Conservation (phyloP, 2,113 vertebrate species). For the Callaeas wilsoni region DNA sequence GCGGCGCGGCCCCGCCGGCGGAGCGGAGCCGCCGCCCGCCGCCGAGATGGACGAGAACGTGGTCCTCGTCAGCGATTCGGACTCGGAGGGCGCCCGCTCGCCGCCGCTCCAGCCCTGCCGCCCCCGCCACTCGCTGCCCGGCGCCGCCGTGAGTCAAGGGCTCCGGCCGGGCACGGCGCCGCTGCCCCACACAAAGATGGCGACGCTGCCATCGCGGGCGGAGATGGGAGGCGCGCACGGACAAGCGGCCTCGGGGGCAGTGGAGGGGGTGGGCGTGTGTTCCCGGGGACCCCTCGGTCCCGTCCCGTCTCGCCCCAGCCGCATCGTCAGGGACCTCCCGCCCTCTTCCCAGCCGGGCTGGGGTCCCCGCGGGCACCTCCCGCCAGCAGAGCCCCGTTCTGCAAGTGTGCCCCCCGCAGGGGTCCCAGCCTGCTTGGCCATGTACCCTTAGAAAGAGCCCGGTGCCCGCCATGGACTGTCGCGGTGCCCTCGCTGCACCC, state of each 20-base stretch:
- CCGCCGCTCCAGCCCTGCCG: not conserved
- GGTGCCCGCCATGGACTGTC: rapidly evolving
- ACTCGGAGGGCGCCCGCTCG: not conserved
- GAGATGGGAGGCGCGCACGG: not conserved
- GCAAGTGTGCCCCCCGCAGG: too few relatives aligned
- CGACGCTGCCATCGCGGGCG: not conserved
- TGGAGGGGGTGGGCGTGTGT: not conserved
- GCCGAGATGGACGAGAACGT: not conserved
- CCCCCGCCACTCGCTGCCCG: not conserved
- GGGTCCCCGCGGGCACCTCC: too few relatives aligned
- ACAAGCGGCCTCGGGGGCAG: not conserved
- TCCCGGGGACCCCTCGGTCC: too few relatives aligned
- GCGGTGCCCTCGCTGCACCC: not conserved
- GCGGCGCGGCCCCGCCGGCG: not conserved
- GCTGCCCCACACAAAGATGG: not conserved
- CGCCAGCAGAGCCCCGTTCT: not conserved
- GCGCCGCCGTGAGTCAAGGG: not conserved
- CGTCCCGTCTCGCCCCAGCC: not conserved
- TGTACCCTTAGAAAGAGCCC: not conserved
- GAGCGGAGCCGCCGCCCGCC: not conserved
- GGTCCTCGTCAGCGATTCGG: not conserved
- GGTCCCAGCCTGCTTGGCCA: not conserved
- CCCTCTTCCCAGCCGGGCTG: not conserved
- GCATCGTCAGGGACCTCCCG: not conserved
- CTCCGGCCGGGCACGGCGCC: not conserved